Evolutionary conservation across 2,797 vertebrate genomes (phyloP).

Genomic region (Dipus sagitta): DNA sequence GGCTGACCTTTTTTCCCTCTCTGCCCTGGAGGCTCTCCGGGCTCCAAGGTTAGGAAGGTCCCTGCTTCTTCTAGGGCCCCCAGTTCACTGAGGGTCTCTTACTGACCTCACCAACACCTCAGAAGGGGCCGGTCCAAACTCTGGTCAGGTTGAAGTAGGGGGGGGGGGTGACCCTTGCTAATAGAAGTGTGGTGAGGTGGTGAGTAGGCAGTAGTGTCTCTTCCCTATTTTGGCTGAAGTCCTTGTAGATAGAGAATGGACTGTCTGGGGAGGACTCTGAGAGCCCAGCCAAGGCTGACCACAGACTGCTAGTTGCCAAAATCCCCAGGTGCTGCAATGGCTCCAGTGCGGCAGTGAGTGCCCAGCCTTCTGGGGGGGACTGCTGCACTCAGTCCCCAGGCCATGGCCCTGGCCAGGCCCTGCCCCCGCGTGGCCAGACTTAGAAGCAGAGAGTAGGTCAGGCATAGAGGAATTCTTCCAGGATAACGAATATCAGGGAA

Average conservation of each 20-base stretch:
- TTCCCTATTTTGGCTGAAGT: not conserved
- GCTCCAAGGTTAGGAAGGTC: not conserved
- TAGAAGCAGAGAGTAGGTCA: slow-evolving; percentile 64
- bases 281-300: not conserved
- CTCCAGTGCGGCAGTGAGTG: accelerated
- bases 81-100: not conserved
- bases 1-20: too few relatives aligned
- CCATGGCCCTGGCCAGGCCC: slow-evolving; percentile 72
- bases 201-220: too few relatives aligned
- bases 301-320: not conserved
- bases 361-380: not conserved
- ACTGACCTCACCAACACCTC: not conserved
- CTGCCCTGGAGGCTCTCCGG: not conserved
- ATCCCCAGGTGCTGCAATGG: not conserved
- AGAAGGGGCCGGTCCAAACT: not conserved
- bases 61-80: not conserved
- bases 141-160: not conserved
- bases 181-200: not conserved
- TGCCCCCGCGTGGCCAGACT: slow-evolving; percentile 80
- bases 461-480: not conserved
- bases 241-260: too few relatives aligned
- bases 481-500: not conserved
- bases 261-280: not conserved
- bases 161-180: not conserved
- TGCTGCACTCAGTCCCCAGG: not conserved